These are phyloP conservation scores for Drosophila truncata DNA, from an alignment of 1,140 invertebrate genomes.

Conservation along the genomic window DNA sequence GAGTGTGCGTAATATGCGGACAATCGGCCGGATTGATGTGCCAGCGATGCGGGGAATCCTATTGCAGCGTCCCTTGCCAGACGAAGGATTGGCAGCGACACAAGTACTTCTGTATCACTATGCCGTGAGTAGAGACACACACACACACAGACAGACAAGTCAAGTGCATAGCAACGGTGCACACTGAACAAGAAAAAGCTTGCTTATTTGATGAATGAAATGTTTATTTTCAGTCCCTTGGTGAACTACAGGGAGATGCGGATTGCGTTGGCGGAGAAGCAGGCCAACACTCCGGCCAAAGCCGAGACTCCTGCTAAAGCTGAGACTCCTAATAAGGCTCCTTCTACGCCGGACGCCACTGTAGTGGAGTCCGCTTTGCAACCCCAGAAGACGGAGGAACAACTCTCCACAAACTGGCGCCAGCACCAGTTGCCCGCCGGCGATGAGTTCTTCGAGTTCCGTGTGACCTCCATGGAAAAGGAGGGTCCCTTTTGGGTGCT, in stretches of 20 bases:
- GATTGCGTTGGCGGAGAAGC: background rate
- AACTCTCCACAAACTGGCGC: slow-evolving; percentile 30
- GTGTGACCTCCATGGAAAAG: slow-evolving; percentile 37
- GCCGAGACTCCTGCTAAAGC: background rate
- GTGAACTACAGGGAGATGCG: background rate
- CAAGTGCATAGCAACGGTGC: background rate
- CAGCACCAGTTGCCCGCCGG: slow-evolving; percentile 1
- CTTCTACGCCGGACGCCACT: too few relatives aligned
- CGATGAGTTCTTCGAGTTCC: slow-evolving; percentile 49
- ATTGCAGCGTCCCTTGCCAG: slow-evolving; percentile 52
- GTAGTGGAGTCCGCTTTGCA: background rate
- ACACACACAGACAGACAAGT: too few relatives aligned
- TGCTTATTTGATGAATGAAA: background rate
- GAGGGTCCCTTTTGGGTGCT: slow-evolving; percentile 59
- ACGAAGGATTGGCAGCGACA: slow-evolving; percentile 57
- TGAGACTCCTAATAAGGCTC: background rate
- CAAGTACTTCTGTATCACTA: slow-evolving; percentile 52
- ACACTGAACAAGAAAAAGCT: background rate
- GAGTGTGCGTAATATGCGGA: slow-evolving; percentile 37
- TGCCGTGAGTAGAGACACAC: slow-evolving; percentile 62
- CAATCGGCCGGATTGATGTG: slow-evolving; percentile 36
- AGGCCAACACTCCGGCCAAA: background rate
- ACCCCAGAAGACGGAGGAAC: background rate
- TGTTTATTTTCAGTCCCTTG: slow-evolving; percentile 29
- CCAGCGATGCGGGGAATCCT: slow-evolving; percentile 59